Conservation (phyloP, 2,113 vertebrate species). For the Oreamnos americanus region DNA sequence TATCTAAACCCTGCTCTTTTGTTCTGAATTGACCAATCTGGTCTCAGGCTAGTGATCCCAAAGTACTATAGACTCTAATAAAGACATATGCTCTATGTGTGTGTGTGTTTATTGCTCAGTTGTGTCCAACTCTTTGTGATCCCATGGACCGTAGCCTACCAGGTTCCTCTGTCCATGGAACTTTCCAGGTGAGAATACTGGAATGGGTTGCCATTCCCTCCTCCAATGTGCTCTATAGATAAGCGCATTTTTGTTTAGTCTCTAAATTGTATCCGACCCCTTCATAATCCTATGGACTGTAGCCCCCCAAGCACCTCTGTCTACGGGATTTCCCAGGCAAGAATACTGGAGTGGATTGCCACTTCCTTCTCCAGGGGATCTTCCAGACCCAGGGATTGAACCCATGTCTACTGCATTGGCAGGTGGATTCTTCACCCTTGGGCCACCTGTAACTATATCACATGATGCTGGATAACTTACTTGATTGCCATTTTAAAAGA, state of each 20-base stretch:
- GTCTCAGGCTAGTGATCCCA: not conserved
- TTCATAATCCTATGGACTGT: not conserved
- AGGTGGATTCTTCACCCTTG: not conserved
- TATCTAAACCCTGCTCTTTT: not conserved
- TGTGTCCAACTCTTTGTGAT: not conserved
- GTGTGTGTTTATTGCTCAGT: not conserved
- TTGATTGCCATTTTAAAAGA: not conserved
- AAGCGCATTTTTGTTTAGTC: not conserved
- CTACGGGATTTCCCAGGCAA: not conserved
- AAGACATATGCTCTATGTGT: not conserved
- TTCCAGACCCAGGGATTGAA: not conserved
- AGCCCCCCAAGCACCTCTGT: not conserved
- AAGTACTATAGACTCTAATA: not conserved
- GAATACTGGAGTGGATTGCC: not conserved
- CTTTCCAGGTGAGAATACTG: not conserved
- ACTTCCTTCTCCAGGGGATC: not conserved
- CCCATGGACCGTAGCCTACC: not conserved
- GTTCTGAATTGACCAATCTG: not conserved
- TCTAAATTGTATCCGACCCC: not conserved
- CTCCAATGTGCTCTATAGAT: not conserved
- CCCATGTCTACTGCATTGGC: not conserved
- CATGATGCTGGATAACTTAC: not conserved
- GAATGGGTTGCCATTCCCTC: not conserved
- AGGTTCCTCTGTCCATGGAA: not conserved
- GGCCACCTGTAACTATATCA: not conserved